phyloP scores from a whole-genome alignment of 2,113 vertebrate genomes.

The Xerus inauris region DNA sequence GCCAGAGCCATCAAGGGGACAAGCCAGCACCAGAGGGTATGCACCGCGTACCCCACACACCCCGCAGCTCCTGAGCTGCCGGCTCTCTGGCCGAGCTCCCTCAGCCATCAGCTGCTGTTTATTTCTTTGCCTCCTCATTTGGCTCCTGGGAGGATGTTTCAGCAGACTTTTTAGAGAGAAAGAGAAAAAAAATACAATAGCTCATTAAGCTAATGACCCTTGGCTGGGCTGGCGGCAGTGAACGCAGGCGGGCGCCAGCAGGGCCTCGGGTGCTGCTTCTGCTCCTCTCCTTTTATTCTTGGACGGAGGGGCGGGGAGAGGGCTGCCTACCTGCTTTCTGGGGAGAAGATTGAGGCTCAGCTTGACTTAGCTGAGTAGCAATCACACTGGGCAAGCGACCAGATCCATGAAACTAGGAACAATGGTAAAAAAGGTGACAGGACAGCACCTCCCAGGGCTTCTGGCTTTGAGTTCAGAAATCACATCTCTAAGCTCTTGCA shows the following conservation, averaged over 20 bases:
- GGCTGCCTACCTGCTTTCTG: slow-evolving; percentile 50
- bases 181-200: slow-evolving; percentile 84
- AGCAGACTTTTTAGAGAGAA: slow-evolving; percentile 86
- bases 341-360: background rate
- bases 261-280: too few relatives aligned
- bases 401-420: accelerated
- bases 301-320: background rate
- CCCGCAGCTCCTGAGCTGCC: slow-evolving; percentile 59
- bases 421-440: accelerated
- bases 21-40: too few relatives aligned
- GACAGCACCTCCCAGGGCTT: accelerated
- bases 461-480: background rate
- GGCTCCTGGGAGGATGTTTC: slow-evolving; percentile 86
- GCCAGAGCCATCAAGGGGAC: background rate
- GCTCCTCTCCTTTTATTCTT: background rate
- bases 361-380: slow-evolving; percentile 44
- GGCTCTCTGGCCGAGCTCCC: slow-evolving; percentile 82
- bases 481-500: accelerated
- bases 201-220: slow-evolving; percentile 89
- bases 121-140: slow-evolving; percentile 87
- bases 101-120: slow-evolving; percentile 86
- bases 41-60: background rate
- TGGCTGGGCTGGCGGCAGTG: slow-evolving; percentile 77
- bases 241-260: slow-evolving; percentile 74
- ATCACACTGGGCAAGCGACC: too few relatives aligned